phyloP scores from a whole-genome alignment of 2,888 invertebrate species.

The Melinaea marsaeus region DNA sequence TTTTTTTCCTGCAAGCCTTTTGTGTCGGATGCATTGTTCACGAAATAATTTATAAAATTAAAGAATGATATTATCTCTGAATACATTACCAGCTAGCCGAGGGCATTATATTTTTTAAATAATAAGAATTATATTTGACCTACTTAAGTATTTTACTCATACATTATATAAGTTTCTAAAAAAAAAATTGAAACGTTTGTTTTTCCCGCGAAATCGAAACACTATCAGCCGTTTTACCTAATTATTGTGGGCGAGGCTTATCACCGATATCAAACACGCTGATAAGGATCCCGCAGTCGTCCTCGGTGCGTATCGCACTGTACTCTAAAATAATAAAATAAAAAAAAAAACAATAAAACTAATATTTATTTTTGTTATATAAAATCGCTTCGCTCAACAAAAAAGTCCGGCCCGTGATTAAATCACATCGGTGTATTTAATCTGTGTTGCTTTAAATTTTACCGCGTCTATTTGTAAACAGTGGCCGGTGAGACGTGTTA shows the following conservation, averaged over 20 bases:
- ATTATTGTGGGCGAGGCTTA: slow-evolving; percentile 66
- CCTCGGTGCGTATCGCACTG: slow-evolving; percentile 43
- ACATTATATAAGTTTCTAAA: too few species aligned
- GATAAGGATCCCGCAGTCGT: slow-evolving; percentile 59
- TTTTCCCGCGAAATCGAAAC: slow-evolving; percentile 25
- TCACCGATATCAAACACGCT: slow-evolving; percentile 53
- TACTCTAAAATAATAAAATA: slow-evolving; percentile 13
- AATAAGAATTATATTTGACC: not conserved
- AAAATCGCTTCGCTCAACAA: slow-evolving; percentile 15
- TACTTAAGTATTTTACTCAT: too few species aligned
- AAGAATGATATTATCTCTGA: too few species aligned
- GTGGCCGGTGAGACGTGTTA: slow-evolving; percentile 17
- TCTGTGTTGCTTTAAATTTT: slow-evolving; percentile 25
- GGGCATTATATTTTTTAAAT: not conserved
- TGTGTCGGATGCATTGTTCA: too few species aligned
- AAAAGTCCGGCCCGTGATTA: slow-evolving; percentile 9
- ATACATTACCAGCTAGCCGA: too few species aligned
- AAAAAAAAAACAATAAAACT: not conserved
- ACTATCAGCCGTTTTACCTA: slow-evolving; percentile 60
- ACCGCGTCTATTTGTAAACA: slow-evolving; percentile 27
- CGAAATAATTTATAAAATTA: too few species aligned
- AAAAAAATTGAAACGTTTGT: too few species aligned
- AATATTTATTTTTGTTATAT: slow-evolving; percentile 18
- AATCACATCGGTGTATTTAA: slow-evolving; percentile 23
- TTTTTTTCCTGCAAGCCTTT: too few species aligned